Base-by-base conservation (phyloP, 1,140 invertebrate genomes). In the Danaus plexippus region DNA sequence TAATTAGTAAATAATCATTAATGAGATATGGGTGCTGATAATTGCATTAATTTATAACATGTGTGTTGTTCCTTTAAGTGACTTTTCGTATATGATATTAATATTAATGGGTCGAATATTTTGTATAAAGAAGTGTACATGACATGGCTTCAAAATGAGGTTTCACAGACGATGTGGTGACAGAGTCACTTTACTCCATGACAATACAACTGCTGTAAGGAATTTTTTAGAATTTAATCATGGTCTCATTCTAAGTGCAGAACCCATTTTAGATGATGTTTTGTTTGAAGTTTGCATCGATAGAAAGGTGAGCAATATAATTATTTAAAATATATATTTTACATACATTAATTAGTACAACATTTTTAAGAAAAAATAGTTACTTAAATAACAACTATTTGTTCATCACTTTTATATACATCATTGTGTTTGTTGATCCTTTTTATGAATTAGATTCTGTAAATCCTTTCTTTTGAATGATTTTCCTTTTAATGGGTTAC, bases 271-370 rank as follows among this genome's bases (percentile, higher is more conserved):
- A 65, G 94, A 96, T 77, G 93, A 97, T 88, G 89, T 94, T 64
- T 85, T 96, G 44, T 98, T 98, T 83, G 94, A 97, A 90, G 92
- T 97, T 57, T 90, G 91, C 68, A 95, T 97, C 69, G 95, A 96
- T 71, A 94, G 92, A 85, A 96, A 95, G 92, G 95, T 96, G 84
- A 74, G 72, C 66, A 52, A 51, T 44, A 2, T n/a, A 2, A 47
- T 11, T 49, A 32, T 15, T 18, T 51, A 41, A 18, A 44, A 13
- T 47, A 47, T 52, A 10, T 9, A 12, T 9, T 40, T 43, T 12
- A 10, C 15, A 12, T 12, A 41, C n/a, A 10, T 49, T 40, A 9
- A 10, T 49, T 40, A 9, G n/a, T 12, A 15, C 46, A 43, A 50
- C 11, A 54, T 46, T n/a, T n/a, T n/a, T n/a, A 15, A 15, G 3